A percentile compares a stretch with the other conserved stretches of the same genome.
Evolutionary conservation across 2,888 invertebrate species (phyloP).

Genomic region (Embidobia sp.): DNA sequence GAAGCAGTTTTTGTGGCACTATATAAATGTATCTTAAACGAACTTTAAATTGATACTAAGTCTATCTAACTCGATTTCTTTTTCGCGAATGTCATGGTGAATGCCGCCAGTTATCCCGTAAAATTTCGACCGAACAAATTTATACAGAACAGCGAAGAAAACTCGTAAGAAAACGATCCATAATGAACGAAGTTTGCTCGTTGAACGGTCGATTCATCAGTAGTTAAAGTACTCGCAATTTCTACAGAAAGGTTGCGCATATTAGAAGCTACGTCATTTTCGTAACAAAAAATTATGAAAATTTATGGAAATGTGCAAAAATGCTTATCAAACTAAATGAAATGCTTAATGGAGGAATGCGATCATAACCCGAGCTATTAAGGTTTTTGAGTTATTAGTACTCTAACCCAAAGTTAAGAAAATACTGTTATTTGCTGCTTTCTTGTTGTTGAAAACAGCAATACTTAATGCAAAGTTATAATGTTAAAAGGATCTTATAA

Average conservation of each 20-base stretch:
- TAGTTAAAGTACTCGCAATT: slow-evolving; percentile 8
- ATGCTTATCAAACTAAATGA: too few relatives aligned
- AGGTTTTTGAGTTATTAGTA: too few relatives aligned
- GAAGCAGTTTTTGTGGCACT: not conserved
- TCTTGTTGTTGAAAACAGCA: too few relatives aligned
- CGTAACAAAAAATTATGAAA: too few relatives aligned
- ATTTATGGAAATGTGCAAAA: too few relatives aligned
- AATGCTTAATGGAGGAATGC: too few relatives aligned
- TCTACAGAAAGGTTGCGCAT: not conserved
- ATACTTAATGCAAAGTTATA: too few relatives aligned
- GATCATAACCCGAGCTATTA: too few relatives aligned
- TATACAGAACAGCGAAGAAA: slow-evolving; percentile 2
- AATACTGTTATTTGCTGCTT: too few relatives aligned
- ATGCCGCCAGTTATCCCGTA: slow-evolving; percentile 14
- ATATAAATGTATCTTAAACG: slow-evolving; percentile 5
- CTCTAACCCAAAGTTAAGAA: too few relatives aligned
- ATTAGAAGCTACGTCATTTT: too few relatives aligned
- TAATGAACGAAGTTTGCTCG: slow-evolving; percentile 29
- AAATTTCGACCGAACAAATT: slow-evolving; percentile 19
- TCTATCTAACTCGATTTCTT: slow-evolving; percentile 12
- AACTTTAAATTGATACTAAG: slow-evolving; percentile 21
- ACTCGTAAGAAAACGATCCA: slow-evolving; percentile 20
- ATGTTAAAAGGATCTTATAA: too few relatives aligned
- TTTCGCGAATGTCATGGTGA: slow-evolving; percentile 13
- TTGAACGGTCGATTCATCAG: slow-evolving; percentile 4